A percentile compares a stretch with the other conserved stretches of the same genome.
These are phyloP conservation scores for Anodontia alba DNA, from an alignment of 2,888 invertebrate genomes.

Conservation along the genomic window DNA sequence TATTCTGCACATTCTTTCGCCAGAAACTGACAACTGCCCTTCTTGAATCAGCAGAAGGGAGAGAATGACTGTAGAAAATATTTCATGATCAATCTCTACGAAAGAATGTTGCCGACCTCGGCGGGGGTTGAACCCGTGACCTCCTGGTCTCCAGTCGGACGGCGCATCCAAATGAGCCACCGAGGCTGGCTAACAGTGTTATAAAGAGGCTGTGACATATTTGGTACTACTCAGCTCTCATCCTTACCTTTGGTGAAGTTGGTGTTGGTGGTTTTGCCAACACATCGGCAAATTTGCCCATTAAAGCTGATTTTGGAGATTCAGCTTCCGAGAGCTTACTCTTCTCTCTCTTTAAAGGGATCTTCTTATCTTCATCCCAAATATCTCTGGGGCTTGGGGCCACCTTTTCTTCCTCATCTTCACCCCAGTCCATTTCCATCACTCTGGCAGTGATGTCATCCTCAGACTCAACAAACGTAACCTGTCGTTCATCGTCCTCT, in stretches of 20 bases:
- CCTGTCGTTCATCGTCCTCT: slow-evolving; percentile 45
- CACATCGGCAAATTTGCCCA: slow-evolving; percentile 76
- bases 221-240: too few species aligned
- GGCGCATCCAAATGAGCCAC: too few species aligned
- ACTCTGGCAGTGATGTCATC: slow-evolving; percentile 61
- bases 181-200: too few species aligned
- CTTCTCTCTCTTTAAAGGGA: slow-evolving; percentile 61
- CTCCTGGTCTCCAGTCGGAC: too few species aligned
- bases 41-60: too few species aligned
- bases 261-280: slow-evolving; percentile 73
- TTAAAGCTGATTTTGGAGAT: slow-evolving; percentile 55
- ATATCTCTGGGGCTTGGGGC: not conserved
- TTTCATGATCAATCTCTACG: too few species aligned
- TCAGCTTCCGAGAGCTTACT: slow-evolving; percentile 37
- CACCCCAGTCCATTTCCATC: slow-evolving; percentile 71
- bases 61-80: too few species aligned
- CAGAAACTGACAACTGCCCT: too few species aligned
- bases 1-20: too few species aligned
- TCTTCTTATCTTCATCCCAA: slow-evolving; percentile 23
- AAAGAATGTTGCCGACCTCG: too few species aligned
- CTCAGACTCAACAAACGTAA: slow-evolving; percentile 59
- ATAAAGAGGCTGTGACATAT: too few species aligned
- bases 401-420: slow-evolving; percentile 69
- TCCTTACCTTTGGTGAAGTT: slow-evolving; percentile 35
- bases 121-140: too few species aligned